These are phyloP conservation scores for Callaeas wilsoni DNA, from an alignment of 2,113 vertebrate genomes.

Conservation along the genomic window DNA sequence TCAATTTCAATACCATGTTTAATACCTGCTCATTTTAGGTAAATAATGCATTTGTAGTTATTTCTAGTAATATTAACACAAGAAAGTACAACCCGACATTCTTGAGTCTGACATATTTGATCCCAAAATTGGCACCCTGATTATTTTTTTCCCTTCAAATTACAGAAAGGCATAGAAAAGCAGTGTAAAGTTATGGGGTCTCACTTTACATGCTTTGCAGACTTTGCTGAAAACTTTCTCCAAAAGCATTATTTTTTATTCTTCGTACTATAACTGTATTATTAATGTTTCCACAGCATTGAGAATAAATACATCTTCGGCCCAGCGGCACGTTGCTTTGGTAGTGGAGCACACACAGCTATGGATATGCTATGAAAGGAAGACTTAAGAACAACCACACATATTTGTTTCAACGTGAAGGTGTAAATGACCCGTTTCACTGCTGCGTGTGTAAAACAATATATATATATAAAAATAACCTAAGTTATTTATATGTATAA, in stretches of 20 bases:
- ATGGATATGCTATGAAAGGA: neutral
- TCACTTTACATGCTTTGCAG: neutral
- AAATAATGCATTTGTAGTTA: neutral
- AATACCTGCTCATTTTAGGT: neutral
- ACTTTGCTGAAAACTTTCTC: neutral
- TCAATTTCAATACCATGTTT: neutral
- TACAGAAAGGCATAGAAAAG: neutral
- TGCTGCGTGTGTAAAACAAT: accelerated
- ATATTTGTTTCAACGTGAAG: neutral
- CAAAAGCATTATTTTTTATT: neutral
- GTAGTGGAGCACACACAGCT: accelerated
- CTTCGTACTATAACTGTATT: neutral
- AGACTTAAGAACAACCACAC: neutral
- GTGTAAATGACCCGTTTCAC: accelerated
- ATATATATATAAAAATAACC: accelerated
- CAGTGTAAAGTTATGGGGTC: accelerated
- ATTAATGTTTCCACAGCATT: neutral
- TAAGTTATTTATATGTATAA: accelerated
- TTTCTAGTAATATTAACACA: neutral
- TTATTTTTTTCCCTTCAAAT: neutral
- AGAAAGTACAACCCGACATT: neutral
- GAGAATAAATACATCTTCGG: neutral
- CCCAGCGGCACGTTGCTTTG: accelerated
- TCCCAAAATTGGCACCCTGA: neutral
- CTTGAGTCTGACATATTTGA: neutral